Percentiles rank a stretch among this genome's conserved stretches.
These are phyloP conservation scores for Rhagoletis pomonella DNA, from an alignment of 1,140 invertebrate species.

Conservation along the genomic window DNA sequence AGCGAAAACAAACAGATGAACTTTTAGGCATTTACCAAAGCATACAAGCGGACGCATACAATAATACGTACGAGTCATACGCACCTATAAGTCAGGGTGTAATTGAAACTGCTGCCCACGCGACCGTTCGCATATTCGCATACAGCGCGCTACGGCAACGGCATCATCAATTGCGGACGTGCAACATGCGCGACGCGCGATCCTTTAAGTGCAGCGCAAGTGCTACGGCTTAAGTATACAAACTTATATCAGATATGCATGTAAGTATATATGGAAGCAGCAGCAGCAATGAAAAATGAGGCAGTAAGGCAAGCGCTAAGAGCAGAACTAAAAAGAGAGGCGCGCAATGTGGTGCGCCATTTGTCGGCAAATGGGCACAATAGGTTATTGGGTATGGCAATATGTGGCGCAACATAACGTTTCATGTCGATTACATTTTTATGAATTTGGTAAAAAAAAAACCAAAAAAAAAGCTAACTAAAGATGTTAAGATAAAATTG, in stretches of 20 bases:
- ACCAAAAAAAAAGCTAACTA: not conserved
- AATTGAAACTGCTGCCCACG: slow-evolving; percentile 52
- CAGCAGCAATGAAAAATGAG: not conserved
- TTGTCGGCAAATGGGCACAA: slow-evolving; percentile 40
- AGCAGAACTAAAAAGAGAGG: not conserved
- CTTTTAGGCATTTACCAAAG: not conserved
- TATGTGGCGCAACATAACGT: not conserved
- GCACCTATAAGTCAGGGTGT: slow-evolving; percentile 42
- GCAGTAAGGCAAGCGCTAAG: not conserved
- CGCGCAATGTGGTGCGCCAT: not conserved
- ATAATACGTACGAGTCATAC: not conserved
- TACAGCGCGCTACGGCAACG: not conserved
- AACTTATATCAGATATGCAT: not conserved
- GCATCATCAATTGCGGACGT: not conserved
- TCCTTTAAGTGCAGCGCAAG: slow-evolving; percentile 11
- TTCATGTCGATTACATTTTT: not conserved
- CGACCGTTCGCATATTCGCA: not conserved
- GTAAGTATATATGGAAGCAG: no score
- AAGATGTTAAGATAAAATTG: not conserved
- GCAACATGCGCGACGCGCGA: not conserved
- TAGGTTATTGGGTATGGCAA: slow-evolving; percentile 27
- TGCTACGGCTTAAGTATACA: not conserved
- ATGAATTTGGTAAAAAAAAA: not conserved
- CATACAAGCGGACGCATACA: not conserved
- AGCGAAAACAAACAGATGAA: not conserved